Percentiles rank a stretch among this genome's conserved stretches.
Evolutionary conservation across 1,140 invertebrate genomes (phyloP).

Genomic region (Hycleus cichorii): DNA sequence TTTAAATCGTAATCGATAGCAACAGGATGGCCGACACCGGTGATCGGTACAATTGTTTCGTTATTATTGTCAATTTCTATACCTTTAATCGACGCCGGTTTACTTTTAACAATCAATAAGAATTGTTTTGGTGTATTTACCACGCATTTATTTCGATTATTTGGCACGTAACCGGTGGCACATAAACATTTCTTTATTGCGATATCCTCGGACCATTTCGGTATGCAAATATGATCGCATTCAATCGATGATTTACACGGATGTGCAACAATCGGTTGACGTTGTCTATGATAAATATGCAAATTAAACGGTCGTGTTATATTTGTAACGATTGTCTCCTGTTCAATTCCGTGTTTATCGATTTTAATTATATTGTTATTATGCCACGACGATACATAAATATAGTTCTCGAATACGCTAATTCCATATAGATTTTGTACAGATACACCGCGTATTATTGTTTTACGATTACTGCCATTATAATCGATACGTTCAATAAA

Average conservation of each 20-base stretch:
- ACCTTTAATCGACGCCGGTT: slow-evolving; percentile 57
- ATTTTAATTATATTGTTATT: slow-evolving; percentile 54
- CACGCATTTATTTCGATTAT: slow-evolving; percentile 40
- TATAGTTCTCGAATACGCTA: slow-evolving; percentile 59
- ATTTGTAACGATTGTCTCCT: slow-evolving; percentile 43
- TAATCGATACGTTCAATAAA: slow-evolving; percentile 65
- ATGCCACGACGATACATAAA: slow-evolving; percentile 61
- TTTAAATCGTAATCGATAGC: slow-evolving; percentile 62
- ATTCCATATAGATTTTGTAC: slow-evolving; percentile 61
- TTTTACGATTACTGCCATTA: slow-evolving; percentile 56
- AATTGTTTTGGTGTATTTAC: slow-evolving; percentile 44
- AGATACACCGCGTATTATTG: slow-evolving; percentile 54
- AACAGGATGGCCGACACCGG: slow-evolving; percentile 52
- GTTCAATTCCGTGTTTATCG: slow-evolving; percentile 48
- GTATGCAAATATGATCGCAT: slow-evolving; percentile 68
- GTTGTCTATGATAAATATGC: slow-evolving; percentile 63
- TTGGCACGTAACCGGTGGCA: slow-evolving; percentile 56
- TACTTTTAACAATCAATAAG: slow-evolving; percentile 55
- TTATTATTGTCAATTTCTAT: slow-evolving; percentile 37
- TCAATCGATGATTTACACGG: slow-evolving; percentile 63
- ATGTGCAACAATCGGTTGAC: slow-evolving; percentile 64
- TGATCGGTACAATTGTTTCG: slow-evolving; percentile 52
- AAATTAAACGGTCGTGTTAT: slow-evolving; percentile 53
- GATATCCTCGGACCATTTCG: slow-evolving; percentile 49
- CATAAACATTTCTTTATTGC: slow-evolving; percentile 58